Base-by-base conservation (phyloP, 2,888 invertebrate species). In the Aphrophora alni region DNA sequence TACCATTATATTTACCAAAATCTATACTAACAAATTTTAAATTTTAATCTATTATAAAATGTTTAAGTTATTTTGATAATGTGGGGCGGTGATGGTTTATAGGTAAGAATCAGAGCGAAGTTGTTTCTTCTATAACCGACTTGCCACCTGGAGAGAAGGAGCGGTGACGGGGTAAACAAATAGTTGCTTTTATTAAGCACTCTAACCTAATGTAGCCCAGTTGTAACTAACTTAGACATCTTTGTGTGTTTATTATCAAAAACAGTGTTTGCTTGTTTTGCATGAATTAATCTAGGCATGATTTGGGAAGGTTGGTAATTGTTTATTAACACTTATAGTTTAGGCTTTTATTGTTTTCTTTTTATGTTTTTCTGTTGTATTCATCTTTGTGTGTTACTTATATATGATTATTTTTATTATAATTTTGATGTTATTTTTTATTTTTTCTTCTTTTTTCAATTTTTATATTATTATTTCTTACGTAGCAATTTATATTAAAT, bases 121-220 rank as follows among this genome's bases (percentile, higher is more conserved):
- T 70, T 38, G 82, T 83, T 27, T 80, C 80, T 78, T 82, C 83
- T 21, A 82, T 75, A 38, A 75, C 83, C 26, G 83, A 84, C 78
- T 81, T 83, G 74, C 82, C 82, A 77, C 82, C 81, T 68, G 82
- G 80, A 80, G 84, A 84, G 77, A 84, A 84, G 81, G 82, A 84
- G 44, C 83, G 84, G 83, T 84, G 84, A 84, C 81, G 81, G 82
- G 82, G 83, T 83, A 82, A 83, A 51, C 59, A 44, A 44, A 14
- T 44, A 44, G 44, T 44, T 44, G 44, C 44, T 44, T 44, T 33
- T 7, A 10, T 44, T 10, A 7, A 14, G 8, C 5, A 10, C 14
- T 33, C 17, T 44, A 44, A 44, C 44, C 2, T 44, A 44, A 44
- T 14, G 8, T 44, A 44, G 17, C 44, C 44, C 44, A 44, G 5